Evolutionary conservation across 2,888 invertebrate species (phyloP).

Genomic region (Petrolisthes manimaculis): DNA sequence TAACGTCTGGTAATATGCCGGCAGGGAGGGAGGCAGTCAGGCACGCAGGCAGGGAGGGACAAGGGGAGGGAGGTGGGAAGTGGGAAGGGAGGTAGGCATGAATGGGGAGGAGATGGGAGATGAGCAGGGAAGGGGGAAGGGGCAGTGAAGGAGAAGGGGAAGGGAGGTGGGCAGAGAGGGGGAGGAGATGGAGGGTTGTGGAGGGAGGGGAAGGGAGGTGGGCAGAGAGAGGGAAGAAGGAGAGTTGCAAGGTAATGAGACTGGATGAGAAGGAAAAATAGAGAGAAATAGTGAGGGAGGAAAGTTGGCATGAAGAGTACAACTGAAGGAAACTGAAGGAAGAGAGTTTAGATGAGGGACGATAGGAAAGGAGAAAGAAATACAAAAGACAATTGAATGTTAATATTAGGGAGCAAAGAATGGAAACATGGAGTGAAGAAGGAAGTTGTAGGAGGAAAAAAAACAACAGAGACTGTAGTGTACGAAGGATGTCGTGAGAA

Average conservation of each 20-base stretch:
- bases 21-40: neutral
- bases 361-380: neutral
- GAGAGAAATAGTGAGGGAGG: neutral
- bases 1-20: conserved; percentile 1
- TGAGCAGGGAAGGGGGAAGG: neutral
- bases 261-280: neutral
- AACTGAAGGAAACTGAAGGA: neutral
- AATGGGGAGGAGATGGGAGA: neutral
- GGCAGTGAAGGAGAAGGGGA: neutral
- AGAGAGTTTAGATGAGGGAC: neutral
- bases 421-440: neutral
- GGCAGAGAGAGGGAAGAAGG: neutral
- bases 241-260: neutral
- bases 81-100: neutral
- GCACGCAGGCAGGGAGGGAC: neutral
- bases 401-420: neutral
- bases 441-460: neutral
- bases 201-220: neutral
- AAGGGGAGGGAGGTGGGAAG: neutral
- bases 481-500: no score
- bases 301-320: neutral
- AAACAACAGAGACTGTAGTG: neutral
- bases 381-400: neutral
- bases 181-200: neutral
- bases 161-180: neutral